Evolutionary conservation across 2,797 vertebrate genomes (phyloP), one percentile per base, ranked within the genome.

Genomic region (Pyrocephalus nanus): DNA sequence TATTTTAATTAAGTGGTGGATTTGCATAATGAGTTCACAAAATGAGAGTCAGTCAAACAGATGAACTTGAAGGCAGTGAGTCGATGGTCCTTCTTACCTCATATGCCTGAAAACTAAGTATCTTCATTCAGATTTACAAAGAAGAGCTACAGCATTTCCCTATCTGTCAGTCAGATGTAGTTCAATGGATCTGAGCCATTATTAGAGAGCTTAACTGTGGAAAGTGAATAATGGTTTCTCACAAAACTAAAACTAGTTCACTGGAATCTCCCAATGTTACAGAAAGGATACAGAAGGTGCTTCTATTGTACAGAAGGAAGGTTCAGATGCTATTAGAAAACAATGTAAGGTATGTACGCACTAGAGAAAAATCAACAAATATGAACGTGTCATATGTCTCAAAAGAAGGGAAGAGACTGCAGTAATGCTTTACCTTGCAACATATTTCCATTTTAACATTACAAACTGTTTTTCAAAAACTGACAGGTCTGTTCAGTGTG

Each of bases 401-500:
- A 0, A 55, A 81, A 75, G 53, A 50, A 76, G 69, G 57, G 21
- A 86, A 86, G 43, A 94, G 73, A 66, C 66, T 22, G 42, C 66
- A 73, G 66, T 18, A 84, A 54, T 15, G 54, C 60, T 73, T 70
- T 55, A 40, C 14, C 73, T 95, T 95, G 85, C 93, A 88, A 88
- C 93, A 93, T 13, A 69, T 65, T 29, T 79, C 73, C n/a, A 38
- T 62, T 66, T 86, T 76, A 73, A 93, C 88, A n/a, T 15, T 42
- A 43, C 76, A 75, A 92, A 82, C 77, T 60, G 69, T 77, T 90
- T 92, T 88, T 95, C 83, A 95, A 58, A 81, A 84, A 16, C 86
- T 95, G 95, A 92, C 92, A 88, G 77, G 81, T 79, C 74, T 73
- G 55, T 57, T 75, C 45, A 14, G 58, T 62, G 62, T 69, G 75